Conservation (phyloP, 2,113 vertebrate genomes). For the Melanerpes aurifrons region DNA sequence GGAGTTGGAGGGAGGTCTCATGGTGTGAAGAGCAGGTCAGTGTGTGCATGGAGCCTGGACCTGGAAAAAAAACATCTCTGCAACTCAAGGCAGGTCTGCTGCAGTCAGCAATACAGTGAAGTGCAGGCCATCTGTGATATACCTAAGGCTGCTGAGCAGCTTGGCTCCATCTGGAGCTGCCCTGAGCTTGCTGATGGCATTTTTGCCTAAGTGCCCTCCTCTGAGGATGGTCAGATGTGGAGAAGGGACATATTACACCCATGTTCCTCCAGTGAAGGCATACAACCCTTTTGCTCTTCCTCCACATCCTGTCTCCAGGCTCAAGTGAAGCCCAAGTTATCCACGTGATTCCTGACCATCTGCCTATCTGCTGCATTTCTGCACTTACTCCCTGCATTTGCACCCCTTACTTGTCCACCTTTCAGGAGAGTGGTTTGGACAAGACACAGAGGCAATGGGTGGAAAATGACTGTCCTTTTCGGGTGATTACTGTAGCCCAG, state of each 20-base stretch:
- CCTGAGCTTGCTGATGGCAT: neutral
- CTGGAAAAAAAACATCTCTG: neutral
- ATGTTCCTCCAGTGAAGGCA: neutral
- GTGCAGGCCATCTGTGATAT: slow-evolving; percentile 27
- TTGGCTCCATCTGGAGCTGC: slow-evolving; percentile 53
- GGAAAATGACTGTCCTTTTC: neutral
- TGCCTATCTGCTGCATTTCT: neutral
- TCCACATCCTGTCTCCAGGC: neutral
- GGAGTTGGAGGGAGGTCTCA: fast-evolving
- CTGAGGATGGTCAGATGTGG: neutral
- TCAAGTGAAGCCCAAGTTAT: neutral
- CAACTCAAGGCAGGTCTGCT: neutral
- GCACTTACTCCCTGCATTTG: neutral
- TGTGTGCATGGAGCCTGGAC: neutral
- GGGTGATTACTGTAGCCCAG: neutral
- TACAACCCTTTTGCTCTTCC: neutral
- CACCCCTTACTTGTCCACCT: fast-evolving
- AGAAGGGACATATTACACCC: neutral
- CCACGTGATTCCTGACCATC: neutral
- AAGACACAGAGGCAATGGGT: neutral
- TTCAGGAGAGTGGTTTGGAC: neutral
- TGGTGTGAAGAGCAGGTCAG: neutral
- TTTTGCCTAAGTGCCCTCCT: neutral
- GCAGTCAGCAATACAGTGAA: neutral
- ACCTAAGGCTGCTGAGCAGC: slow-evolving; percentile 29